Conservation (phyloP, 2,113 vertebrate species). For the Cettia cetti region DNA sequence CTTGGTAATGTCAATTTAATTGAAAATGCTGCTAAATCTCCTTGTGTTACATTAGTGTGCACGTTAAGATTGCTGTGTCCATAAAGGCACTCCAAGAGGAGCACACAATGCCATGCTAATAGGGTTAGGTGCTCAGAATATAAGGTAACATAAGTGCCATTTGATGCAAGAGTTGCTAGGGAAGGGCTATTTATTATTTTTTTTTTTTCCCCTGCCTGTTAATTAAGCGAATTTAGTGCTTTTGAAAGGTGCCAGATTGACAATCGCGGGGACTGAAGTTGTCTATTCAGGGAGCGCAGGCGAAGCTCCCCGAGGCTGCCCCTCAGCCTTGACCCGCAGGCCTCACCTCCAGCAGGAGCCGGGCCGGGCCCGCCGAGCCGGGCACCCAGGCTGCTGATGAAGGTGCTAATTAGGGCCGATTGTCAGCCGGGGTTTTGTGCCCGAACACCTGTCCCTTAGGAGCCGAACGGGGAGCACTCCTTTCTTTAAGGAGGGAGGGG, state of each 20-base stretch:
- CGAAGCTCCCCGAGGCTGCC: background rate
- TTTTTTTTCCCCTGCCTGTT: background rate
- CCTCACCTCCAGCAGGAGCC: no score
- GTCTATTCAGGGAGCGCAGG: constrained; percentile 18
- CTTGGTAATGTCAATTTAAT: constrained; percentile 5
- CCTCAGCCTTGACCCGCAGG: constrained; percentile 58
- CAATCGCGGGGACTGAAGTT: background rate
- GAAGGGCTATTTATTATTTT: constrained; percentile 17
- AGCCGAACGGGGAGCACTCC: background rate
- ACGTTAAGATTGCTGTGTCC: background rate
- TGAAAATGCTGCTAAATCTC: constrained; percentile 2
- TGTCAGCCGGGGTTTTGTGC: constrained; percentile 21
- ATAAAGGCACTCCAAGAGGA: constrained; percentile 40
- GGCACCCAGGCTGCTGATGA: background rate
- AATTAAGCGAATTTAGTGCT: constrained; percentile 62
- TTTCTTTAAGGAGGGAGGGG: background rate
- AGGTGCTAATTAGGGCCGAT: constrained; percentile 60
- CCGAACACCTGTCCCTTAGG: constrained; percentile 49
- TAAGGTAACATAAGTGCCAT: constrained; percentile 58
- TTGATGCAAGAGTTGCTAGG: constrained; percentile 61
- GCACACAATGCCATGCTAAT: constrained; percentile 53
- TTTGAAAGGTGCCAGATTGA: constrained; percentile 60
- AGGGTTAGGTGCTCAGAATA: constrained; percentile 58
- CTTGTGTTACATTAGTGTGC: background rate
- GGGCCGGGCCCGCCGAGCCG: no score